phyloP scores from a whole-genome alignment of 2,888 invertebrate species.

The Dromius quadrimaculatus region DNA sequence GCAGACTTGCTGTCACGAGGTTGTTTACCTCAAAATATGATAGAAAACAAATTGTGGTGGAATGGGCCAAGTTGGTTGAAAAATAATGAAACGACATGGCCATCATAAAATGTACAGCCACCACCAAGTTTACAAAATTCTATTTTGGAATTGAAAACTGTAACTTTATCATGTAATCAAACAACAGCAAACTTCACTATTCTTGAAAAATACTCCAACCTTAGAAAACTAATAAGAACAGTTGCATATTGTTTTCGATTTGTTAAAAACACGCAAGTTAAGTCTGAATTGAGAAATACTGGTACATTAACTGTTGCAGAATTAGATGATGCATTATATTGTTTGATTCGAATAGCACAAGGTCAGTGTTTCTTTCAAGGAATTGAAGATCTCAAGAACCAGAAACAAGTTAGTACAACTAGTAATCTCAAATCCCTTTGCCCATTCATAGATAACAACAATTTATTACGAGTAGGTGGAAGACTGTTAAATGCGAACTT shows the following conservation, averaged over 20 bases:
- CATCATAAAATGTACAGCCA: not conserved
- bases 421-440: not conserved
- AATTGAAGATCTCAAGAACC: not conserved
- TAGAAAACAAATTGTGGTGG: not conserved
- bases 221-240: not conserved
- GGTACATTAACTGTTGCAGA: constrained; percentile 11
- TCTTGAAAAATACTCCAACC: not conserved
- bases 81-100: not conserved
- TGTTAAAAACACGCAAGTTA: not conserved
- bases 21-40: not conserved
- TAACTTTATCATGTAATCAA: not conserved
- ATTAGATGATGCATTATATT: constrained; percentile 1
- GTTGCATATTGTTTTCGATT: not conserved
- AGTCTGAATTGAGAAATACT: not conserved
- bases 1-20: constrained; percentile 50
- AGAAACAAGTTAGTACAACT: constrained; percentile 2
- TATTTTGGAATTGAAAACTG: not conserved
- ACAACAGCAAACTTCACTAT: not conserved
- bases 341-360: constrained; percentile 2
- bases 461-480: constrained; percentile 51
- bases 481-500: constrained; percentile 42
- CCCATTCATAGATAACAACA: constrained; percentile 43
- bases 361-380: not conserved
- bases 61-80: not conserved
- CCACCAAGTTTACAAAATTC: not conserved